Conservation (phyloP, 2,797 vertebrate species). For the Catamblyrhynchus diadema region DNA sequence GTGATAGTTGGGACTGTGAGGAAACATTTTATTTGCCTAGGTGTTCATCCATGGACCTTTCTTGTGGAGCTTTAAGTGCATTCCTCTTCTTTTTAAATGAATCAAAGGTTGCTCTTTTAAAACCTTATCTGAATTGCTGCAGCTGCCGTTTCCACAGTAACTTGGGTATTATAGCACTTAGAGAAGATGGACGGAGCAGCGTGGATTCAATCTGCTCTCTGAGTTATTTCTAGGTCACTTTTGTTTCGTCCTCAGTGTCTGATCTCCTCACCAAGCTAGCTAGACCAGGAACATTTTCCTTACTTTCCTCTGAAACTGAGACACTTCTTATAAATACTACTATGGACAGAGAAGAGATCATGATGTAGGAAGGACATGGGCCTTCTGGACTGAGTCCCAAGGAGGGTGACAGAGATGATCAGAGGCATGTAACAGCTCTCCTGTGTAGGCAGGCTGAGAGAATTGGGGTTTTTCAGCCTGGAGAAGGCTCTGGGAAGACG, state of each 20-base stretch:
- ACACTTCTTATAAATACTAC: not conserved
- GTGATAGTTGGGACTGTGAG: not conserved
- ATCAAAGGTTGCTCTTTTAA: not conserved
- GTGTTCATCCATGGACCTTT: not conserved
- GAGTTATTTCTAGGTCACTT: not conserved
- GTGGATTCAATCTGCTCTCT: not conserved
- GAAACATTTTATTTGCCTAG: not conserved
- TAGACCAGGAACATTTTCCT: not conserved
- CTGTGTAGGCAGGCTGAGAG: not conserved
- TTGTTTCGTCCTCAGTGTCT: not conserved
- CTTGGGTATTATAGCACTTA: not conserved
- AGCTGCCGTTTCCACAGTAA: not conserved
- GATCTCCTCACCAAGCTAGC: not conserved
- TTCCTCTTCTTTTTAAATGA: not conserved
- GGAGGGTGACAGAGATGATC: not conserved
- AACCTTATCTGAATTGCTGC: not conserved
- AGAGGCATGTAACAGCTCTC: not conserved
- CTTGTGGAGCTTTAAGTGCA: not conserved
- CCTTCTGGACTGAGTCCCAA: not conserved
- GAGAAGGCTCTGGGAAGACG: not conserved
- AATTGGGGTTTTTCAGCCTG: not conserved
- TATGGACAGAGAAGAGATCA: not conserved
- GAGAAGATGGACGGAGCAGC: not conserved
- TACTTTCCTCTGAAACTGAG: not conserved
- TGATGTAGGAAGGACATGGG: not conserved